phyloP scores from a whole-genome alignment of 2,888 invertebrate genomes.

The Chrysolina americana region DNA sequence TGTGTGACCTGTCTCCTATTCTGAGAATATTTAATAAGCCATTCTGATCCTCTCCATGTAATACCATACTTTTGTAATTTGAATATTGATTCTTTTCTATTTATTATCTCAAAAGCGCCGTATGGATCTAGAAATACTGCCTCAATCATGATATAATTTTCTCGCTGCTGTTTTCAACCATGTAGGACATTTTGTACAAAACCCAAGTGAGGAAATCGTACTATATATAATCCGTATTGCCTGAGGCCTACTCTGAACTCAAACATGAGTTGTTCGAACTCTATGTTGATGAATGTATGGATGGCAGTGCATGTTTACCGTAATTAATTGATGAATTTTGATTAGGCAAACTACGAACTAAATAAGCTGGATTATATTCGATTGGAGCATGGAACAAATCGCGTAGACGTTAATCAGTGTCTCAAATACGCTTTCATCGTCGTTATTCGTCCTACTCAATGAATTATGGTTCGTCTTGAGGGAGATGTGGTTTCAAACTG shows the following conservation, averaged over 20 bases:
- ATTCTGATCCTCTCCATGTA: too few relatives aligned
- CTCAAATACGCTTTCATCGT: neutral
- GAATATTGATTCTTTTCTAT: too few relatives aligned
- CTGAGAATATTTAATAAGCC: too few relatives aligned
- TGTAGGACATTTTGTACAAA: too few relatives aligned
- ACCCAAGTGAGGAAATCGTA: too few relatives aligned
- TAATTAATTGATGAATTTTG: conserved; percentile 27
- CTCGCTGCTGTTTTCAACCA: too few relatives aligned
- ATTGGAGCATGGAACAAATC: conserved; percentile 22
- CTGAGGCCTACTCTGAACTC: neutral
- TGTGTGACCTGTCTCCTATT: too few relatives aligned
- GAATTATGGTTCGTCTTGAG: neutral
- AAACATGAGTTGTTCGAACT: neutral
- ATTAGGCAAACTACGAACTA: conserved; percentile 5
- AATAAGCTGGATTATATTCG: neutral
- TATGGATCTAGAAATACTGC: too few relatives aligned
- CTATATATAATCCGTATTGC: neutral
- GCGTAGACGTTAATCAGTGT: neutral
- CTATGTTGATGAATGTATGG: neutral
- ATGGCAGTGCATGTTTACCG: conserved; percentile 18
- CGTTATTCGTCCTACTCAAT: neutral
- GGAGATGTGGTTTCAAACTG: neutral
- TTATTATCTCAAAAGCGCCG: too few relatives aligned
- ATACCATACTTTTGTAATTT: too few relatives aligned
- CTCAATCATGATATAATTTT: too few relatives aligned